A percentile compares a stretch with the other conserved stretches of the same genome.
Evolutionary conservation across 37 sponge, comb jelly and placozoan genomes (phyloP).

Genomic region (Diacarnus erythraeanus): DNA sequence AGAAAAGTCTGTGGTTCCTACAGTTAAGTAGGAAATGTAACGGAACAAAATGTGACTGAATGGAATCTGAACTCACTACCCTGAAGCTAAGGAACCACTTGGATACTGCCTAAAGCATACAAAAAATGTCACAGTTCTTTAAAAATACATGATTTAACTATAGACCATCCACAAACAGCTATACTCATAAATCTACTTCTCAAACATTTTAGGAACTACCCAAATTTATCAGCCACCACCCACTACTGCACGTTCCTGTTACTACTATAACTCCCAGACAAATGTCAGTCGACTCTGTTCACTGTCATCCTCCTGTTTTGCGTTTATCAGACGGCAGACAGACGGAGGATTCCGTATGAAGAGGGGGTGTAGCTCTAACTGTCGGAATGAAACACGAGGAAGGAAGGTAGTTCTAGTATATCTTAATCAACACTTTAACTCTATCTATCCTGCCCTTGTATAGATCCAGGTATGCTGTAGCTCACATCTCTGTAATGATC

Average conservation of each 20-base stretch:
- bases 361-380: conserved; percentile 9
- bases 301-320: neutral
- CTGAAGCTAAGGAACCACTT: too few species aligned
- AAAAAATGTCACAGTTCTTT: too few species aligned
- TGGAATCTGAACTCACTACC: too few species aligned
- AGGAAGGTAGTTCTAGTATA: conserved; percentile 37
- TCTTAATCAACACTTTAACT: neutral
- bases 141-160: too few species aligned
- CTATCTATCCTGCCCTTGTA: neutral
- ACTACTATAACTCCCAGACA: neutral
- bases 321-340: neutral
- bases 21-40: too few species aligned
- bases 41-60: too few species aligned
- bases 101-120: too few species aligned
- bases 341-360: neutral
- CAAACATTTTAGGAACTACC: neutral
- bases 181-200: too few species aligned
- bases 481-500: neutral
- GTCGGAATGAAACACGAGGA: conserved; percentile 7
- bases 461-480: conserved; percentile 2
- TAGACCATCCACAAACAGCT: too few species aligned
- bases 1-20: too few species aligned
- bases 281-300: neutral
- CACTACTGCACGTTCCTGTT: neutral
- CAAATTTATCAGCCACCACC: neutral